phyloP scores from a whole-genome alignment of 2,888 invertebrate genomes.

The Tetheella fluctuosa region DNA sequence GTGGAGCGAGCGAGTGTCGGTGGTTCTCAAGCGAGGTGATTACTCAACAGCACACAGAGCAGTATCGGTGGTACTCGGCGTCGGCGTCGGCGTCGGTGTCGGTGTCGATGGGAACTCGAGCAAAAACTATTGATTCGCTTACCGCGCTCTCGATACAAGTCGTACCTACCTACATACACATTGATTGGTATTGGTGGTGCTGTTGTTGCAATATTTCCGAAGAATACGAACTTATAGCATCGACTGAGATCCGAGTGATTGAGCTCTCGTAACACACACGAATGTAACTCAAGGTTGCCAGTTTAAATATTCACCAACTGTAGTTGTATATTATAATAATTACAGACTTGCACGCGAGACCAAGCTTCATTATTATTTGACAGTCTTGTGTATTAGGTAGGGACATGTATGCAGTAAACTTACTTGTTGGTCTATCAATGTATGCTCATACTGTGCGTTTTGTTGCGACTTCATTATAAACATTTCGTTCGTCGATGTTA shows the following conservation, averaged over 20 bases:
- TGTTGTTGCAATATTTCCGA: constrained; percentile 3
- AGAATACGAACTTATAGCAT: background rate
- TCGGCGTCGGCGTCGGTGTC: background rate
- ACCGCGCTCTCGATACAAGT: background rate
- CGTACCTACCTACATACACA: too few species aligned
- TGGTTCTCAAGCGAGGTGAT: background rate
- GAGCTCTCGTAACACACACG: background rate
- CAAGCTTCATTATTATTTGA: too few species aligned
- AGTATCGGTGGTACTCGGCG: background rate
- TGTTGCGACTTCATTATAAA: too few species aligned
- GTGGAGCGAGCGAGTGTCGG: background rate
- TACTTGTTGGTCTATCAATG: too few species aligned
- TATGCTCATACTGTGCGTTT: too few species aligned
- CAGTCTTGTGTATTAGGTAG: too few species aligned
- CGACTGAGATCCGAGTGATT: background rate
- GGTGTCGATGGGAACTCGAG: background rate
- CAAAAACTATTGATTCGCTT: constrained; percentile 1
- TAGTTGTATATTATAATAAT: background rate
- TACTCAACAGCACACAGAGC: background rate
- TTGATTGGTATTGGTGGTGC: background rate
- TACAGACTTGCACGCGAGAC: background rate
- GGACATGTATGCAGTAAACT: too few species aligned
- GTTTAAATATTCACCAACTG: background rate
- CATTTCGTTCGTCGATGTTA: too few species aligned
- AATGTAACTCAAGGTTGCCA: constrained; percentile 1